Conservation (phyloP, 1,140 invertebrate genomes). For the Mactra quadrangularis region DNA sequence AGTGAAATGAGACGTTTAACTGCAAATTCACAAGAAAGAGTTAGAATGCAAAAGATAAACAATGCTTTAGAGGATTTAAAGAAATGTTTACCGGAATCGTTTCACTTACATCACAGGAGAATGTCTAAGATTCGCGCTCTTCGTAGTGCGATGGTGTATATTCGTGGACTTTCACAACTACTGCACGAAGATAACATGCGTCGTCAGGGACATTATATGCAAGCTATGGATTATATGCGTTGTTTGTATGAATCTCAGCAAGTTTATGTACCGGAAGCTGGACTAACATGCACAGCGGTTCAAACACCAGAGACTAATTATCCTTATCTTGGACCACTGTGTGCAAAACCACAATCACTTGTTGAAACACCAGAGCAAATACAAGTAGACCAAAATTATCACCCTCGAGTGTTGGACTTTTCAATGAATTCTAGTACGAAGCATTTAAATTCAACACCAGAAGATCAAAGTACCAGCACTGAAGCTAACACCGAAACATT, state of each 20-base stretch:
- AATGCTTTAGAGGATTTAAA: conserved; percentile 92
- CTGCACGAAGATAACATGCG: conserved; percentile 82
- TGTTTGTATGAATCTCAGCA: neutral
- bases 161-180: conserved; percentile 97
- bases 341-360: conserved; percentile 1
- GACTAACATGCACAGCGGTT: neutral
- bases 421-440: neutral
- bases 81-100: conserved; percentile 94
- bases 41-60: conserved; percentile 98
- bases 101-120: conserved; percentile 97
- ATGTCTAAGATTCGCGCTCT: conserved; percentile 98
- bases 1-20: conserved; percentile 64
- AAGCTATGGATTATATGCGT: conserved; percentile 10
- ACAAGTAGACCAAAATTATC: neutral
- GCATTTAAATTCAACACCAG: neutral
- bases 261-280: neutral
- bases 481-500: neutral
- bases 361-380: conserved; percentile 33
- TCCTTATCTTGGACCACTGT: conserved; percentile 40
- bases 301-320: neutral
- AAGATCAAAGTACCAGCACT: neutral
- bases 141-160: conserved; percentile 97
- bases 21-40: conserved; percentile 87
- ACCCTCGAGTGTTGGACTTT: conserved; percentile 38
- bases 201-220: conserved; percentile 15